These are phyloP conservation scores for Drosophila nr. fundita DNA, from an alignment of 2,888 invertebrate genomes.

Conservation along the genomic window DNA sequence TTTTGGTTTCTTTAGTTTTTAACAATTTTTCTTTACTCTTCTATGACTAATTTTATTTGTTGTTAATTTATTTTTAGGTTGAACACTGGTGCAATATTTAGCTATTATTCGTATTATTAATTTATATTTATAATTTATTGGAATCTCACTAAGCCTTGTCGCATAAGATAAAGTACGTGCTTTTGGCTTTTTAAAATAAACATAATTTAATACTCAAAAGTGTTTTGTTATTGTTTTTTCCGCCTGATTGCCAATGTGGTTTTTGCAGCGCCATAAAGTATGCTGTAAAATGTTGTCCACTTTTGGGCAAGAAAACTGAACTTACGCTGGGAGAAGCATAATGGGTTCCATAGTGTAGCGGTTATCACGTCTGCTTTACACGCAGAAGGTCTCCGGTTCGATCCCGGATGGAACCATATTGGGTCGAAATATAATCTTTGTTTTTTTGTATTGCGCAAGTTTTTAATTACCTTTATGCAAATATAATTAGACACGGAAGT, in stretches of 20 bases:
- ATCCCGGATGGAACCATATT: slow-evolving; percentile 70
- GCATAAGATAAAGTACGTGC: slow-evolving; percentile 51
- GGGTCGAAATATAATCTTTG: background rate
- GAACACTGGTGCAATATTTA: slow-evolving; percentile 69
- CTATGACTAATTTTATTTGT: slow-evolving; percentile 37
- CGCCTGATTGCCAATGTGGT: background rate
- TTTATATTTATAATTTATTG: slow-evolving; percentile 50
- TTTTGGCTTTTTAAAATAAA: slow-evolving; percentile 70
- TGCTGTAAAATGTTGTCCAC: background rate
- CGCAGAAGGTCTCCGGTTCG: slow-evolving; percentile 86
- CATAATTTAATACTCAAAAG: slow-evolving; percentile 36
- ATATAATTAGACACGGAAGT: background rate
- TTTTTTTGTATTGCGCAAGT: background rate
- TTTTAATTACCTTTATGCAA: background rate
- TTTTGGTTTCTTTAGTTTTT: slow-evolving; percentile 64
- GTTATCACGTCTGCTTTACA: slow-evolving; percentile 86
- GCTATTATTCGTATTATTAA: slow-evolving; percentile 39
- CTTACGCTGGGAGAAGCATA: background rate
- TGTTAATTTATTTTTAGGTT: slow-evolving; percentile 74
- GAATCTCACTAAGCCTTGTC: slow-evolving; percentile 43
- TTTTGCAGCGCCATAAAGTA: slow-evolving; percentile 5
- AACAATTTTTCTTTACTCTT: slow-evolving; percentile 61
- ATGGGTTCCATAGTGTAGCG: slow-evolving; percentile 85
- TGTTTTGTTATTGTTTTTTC: background rate
- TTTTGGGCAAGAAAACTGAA: slow-evolving; percentile 48